A percentile compares a stretch with the other conserved stretches of the same genome.
phyloP scores from a whole-genome alignment of 2,113 vertebrate genomes.

The Apodemus speciosus region DNA sequence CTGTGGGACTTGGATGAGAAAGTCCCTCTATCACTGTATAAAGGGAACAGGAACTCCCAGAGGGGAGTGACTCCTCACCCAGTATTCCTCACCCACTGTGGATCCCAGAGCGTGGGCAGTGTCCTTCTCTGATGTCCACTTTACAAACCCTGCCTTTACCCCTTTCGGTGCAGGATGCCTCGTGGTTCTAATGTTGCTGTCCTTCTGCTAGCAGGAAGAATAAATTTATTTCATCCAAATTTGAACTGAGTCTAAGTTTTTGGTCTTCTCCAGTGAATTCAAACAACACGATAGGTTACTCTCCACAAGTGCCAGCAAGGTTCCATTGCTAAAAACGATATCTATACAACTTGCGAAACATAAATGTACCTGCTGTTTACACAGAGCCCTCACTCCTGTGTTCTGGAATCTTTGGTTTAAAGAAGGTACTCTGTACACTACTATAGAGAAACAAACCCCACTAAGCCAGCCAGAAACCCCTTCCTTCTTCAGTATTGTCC shows the following conservation, averaged over 20 bases:
- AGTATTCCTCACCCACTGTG: background rate
- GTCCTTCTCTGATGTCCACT: background rate
- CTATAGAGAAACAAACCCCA: background rate
- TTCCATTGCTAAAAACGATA: background rate
- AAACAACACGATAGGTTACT: background rate
- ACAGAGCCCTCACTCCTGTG: background rate
- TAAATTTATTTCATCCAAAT: background rate
- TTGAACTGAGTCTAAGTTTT: background rate
- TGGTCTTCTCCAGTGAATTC: background rate
- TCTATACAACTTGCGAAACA: background rate
- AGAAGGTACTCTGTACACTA: background rate
- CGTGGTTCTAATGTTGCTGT: background rate
- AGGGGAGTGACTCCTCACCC: background rate
- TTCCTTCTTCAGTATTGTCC: background rate
- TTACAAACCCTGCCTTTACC: background rate
- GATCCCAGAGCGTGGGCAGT: background rate
- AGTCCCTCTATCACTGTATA: no score
- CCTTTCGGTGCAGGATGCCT: background rate
- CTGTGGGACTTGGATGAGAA: background rate
- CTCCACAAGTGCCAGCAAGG: background rate
- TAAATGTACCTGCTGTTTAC: background rate
- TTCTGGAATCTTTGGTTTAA: background rate
- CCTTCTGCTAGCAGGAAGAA: background rate
- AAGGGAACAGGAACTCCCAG: no score
- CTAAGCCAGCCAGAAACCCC: background rate